phyloP scores from a whole-genome alignment of 2,797 vertebrate genomes.

The Diplodus puntazzo region DNA sequence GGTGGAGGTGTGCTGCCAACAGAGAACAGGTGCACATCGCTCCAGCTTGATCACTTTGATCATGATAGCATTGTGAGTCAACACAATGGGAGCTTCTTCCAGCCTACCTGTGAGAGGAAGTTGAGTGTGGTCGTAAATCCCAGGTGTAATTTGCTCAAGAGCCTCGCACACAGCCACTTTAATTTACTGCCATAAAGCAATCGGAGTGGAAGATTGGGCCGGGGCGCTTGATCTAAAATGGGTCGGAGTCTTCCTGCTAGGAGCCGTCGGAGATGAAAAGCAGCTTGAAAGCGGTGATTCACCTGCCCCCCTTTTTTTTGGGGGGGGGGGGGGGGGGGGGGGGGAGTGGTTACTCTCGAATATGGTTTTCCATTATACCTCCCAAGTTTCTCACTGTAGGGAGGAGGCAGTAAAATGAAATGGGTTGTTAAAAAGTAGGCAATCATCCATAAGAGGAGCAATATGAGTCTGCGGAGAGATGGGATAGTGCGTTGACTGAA shows the following conservation, averaged over 20 bases:
- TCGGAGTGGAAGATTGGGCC: constrained; percentile 59
- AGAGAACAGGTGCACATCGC: constrained; percentile 23
- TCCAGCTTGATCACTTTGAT: constrained; percentile 45
- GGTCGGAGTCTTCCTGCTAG: constrained; percentile 41
- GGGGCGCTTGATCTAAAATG: constrained; percentile 58
- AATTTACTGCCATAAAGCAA: constrained; percentile 69
- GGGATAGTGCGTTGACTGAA: constrained; percentile 9
- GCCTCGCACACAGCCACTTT: constrained; percentile 57
- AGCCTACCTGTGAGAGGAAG: constrained; percentile 52
- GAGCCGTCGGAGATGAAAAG: constrained; percentile 56
- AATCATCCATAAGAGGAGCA: constrained; percentile 50
- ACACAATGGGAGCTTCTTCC: constrained; percentile 46
- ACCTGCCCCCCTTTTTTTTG: constrained; percentile 13
- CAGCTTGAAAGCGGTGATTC: constrained; percentile 40
- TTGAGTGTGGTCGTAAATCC: constrained; percentile 60
- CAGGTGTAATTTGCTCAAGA: constrained; percentile 70
- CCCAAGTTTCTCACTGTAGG: constrained; percentile 36
- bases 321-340: background rate
- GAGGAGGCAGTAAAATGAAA: constrained; percentile 55
- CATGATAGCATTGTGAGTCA: constrained; percentile 33
- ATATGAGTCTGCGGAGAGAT: constrained; percentile 27
- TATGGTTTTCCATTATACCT: constrained; percentile 41
- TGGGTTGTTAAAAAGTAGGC: constrained; percentile 62
- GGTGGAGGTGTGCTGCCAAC: background rate
- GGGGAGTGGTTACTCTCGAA: constrained; percentile 8